A percentile compares a stretch with the other conserved stretches of the same genome.
Conservation (phyloP, 2,888 invertebrate species). For the Lamproptera curius region DNA sequence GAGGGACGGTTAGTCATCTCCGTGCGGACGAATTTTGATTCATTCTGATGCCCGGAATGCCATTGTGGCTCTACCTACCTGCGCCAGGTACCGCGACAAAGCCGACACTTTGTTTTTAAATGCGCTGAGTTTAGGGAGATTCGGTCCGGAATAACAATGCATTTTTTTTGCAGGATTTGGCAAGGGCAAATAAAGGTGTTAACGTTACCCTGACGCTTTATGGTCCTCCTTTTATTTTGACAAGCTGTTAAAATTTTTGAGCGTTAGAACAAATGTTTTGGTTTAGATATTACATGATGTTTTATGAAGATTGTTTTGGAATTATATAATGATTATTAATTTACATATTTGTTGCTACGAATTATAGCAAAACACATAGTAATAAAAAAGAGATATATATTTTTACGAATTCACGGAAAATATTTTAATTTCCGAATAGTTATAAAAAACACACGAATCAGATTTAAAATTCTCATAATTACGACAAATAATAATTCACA, state of each 20-base stretch:
- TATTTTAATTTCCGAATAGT: too few relatives aligned
- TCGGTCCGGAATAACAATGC: constrained; percentile 37
- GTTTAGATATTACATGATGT: background rate
- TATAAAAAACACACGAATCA: too few relatives aligned
- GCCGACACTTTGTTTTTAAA: constrained; percentile 53
- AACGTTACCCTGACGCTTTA: background rate
- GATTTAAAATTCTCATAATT: too few relatives aligned
- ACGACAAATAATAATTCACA: too few relatives aligned
- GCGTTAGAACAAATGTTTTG: background rate
- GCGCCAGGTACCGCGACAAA: constrained; percentile 42
- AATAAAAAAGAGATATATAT: too few relatives aligned
- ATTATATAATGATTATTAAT: too few relatives aligned
- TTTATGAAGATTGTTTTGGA: background rate
- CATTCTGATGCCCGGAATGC: constrained; percentile 73
- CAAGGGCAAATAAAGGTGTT: constrained; percentile 1
- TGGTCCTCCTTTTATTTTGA: background rate
- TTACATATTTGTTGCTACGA: too few relatives aligned
- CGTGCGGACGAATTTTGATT: constrained; percentile 64
- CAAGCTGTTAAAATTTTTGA: background rate
- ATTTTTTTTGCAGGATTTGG: background rate
- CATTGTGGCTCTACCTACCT: constrained; percentile 69
- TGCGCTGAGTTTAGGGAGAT: constrained; percentile 60
- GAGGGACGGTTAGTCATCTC: constrained; percentile 45
- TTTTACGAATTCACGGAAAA: too few relatives aligned
- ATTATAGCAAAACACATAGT: too few relatives aligned